Conservation (phyloP, 2,797 vertebrate genomes). For the Rhinatrema bivittatum region DNA sequence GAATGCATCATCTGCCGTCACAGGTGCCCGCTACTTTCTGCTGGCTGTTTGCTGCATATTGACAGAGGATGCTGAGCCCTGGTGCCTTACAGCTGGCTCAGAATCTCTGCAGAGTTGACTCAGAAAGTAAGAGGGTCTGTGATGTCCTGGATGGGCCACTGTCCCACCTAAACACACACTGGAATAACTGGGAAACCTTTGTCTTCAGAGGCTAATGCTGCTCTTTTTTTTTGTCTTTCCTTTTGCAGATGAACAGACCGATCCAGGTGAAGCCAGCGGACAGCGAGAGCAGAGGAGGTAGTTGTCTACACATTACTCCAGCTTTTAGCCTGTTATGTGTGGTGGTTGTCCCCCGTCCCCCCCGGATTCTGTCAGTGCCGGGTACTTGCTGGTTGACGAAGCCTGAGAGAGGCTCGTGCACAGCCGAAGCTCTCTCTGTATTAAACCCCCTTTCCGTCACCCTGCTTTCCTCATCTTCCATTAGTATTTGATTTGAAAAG, state of each 20-base stretch:
- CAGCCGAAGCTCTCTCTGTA: conserved; percentile 44
- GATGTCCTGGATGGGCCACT: no score
- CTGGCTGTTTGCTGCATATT: no score
- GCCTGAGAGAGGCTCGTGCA: conserved; percentile 45
- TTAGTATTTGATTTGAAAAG: conserved; percentile 58
- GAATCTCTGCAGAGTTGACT: no score
- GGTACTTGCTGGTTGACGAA: conserved; percentile 46
- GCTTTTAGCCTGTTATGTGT: conserved; percentile 33
- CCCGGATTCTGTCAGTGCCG: conserved; percentile 41
- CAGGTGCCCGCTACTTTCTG: no score
- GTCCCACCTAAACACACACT: no score
- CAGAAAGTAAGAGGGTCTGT: no score
- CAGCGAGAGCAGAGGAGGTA: conserved; percentile 98
- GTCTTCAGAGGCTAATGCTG: conserved; percentile 2
- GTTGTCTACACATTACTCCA: conserved; percentile 59
- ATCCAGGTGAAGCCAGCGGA: conserved; percentile 99
- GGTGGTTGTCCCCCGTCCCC: conserved; percentile 49
- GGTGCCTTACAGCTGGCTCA: no score
- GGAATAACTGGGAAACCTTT: no score
- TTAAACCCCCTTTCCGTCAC: conserved; percentile 45
- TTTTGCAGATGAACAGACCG: conserved; percentile 92
- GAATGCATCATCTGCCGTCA: no score
- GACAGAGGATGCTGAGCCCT: no score
- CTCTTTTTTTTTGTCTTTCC: conserved; percentile 30
- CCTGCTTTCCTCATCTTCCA: conserved; percentile 48